Conservation (phyloP, 2,113 vertebrate species). For the Bombycilla garrulus region DNA sequence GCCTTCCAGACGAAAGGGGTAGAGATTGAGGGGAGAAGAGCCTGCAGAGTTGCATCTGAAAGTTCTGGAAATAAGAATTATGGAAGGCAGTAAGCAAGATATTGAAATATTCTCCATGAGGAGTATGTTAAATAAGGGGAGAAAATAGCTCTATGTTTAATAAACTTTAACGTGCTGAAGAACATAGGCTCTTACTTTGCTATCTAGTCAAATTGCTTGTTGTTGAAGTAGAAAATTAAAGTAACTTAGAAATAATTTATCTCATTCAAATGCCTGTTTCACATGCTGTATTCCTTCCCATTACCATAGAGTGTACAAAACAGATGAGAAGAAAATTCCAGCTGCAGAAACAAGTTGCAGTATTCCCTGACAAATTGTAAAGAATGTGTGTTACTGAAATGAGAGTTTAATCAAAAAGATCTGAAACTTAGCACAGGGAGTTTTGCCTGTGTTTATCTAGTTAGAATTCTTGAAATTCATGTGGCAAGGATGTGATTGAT, state of each 20-base stretch:
- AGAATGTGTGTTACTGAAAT: background rate
- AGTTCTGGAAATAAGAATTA: background rate
- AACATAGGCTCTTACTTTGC: background rate
- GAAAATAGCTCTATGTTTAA: background rate
- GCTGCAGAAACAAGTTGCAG: background rate
- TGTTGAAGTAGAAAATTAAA: background rate
- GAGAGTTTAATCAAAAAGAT: background rate
- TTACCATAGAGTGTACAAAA: background rate
- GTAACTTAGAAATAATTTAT: background rate
- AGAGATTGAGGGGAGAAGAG: background rate
- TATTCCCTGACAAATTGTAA: background rate
- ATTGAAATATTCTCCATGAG: background rate
- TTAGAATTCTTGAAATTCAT: background rate
- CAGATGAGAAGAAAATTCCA: background rate
- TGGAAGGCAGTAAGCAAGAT: background rate
- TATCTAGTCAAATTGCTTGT: background rate
- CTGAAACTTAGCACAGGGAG: background rate
- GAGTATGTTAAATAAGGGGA: background rate
- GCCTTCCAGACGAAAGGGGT: background rate
- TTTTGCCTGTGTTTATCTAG: background rate
- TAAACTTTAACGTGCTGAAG: background rate
- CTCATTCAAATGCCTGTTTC: background rate
- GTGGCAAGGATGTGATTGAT: background rate
- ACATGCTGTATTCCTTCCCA: background rate
- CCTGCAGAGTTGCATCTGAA: background rate